Evolutionary conservation across 2,888 invertebrate genomes (phyloP).

Genomic region (Nomada fucata): DNA sequence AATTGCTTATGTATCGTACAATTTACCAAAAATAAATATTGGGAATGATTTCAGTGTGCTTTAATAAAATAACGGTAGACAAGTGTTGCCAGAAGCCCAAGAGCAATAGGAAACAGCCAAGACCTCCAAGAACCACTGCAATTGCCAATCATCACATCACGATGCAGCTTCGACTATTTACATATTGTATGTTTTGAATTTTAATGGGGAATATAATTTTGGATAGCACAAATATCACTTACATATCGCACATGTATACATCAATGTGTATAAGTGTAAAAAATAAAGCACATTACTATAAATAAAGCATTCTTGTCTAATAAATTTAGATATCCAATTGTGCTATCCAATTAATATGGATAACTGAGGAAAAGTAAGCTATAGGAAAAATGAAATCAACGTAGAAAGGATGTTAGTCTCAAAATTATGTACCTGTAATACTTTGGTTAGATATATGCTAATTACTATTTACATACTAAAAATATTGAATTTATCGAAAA

Average conservation of each 20-base stretch:
- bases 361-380: too few species aligned
- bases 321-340: conserved; percentile 14
- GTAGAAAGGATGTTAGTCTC: conserved; percentile 19
- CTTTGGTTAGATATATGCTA: conserved; percentile 17
- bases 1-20: conserved; percentile 62
- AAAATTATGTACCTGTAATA: conserved; percentile 36
- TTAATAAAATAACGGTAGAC: conserved; percentile 84
- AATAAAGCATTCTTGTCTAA: neutral
- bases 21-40: conserved; percentile 58
- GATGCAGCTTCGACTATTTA: conserved; percentile 76
- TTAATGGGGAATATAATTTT: conserved; percentile 1
- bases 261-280: neutral
- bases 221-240: conserved; percentile 31
- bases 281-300: neutral
- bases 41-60: conserved; percentile 73
- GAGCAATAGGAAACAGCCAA: conserved; percentile 84
- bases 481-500: neutral
- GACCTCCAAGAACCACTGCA: conserved; percentile 85
- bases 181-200: conserved; percentile 41
- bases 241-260: neutral
- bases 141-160: conserved; percentile 82
- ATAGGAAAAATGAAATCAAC: neutral
- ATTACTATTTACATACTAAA: neutral
- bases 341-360: conserved; percentile 40
- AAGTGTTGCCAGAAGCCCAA: conserved; percentile 84